Percentiles rank a stretch among this genome's conserved stretches.
phyloP scores from a whole-genome alignment of 1,140 invertebrate species.

The Nasonia giraulti region DNA sequence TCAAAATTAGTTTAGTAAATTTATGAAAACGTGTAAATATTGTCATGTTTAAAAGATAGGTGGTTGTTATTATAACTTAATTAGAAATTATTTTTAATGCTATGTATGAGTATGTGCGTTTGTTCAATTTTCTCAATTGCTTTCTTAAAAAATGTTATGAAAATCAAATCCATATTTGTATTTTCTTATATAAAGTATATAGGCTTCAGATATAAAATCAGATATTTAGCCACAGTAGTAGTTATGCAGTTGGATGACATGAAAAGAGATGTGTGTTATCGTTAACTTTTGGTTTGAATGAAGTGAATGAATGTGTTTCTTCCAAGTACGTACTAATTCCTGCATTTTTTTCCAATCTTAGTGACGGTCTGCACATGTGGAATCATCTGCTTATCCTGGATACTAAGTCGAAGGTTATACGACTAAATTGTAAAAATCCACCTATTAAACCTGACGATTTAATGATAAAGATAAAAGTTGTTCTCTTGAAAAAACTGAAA shows the following conservation, averaged over 20 bases:
- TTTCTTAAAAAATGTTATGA: background rate
- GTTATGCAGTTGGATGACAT: slow-evolving; percentile 20
- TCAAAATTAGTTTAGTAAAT: too few relatives aligned
- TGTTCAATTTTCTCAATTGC: background rate
- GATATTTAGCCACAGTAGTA: slow-evolving; percentile 17
- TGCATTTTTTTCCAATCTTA: slow-evolving; percentile 74
- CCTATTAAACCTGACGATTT: slow-evolving; percentile 56
- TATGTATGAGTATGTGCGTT: background rate
- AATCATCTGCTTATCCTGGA: slow-evolving; percentile 71
- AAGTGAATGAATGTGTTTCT: slow-evolving; percentile 66
- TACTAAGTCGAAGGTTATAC: slow-evolving; percentile 71
- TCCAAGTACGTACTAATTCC: slow-evolving; percentile 72
- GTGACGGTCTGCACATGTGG: slow-evolving; percentile 70
- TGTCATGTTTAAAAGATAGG: background rate
- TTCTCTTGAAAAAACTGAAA: background rate
- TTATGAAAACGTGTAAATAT: too few relatives aligned
- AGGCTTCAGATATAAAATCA: background rate
- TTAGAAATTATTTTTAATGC: background rate
- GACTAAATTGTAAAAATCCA: slow-evolving; percentile 62
- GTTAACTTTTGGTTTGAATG: slow-evolving; percentile 57
- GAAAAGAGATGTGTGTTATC: slow-evolving; percentile 30
- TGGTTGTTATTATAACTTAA: background rate
- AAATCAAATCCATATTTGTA: background rate
- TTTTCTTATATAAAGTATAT: background rate
- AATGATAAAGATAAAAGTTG: slow-evolving; percentile 50